A percentile compares a stretch with the other conserved stretches of the same genome.
Conservation (phyloP, 2,797 vertebrate genomes). For the Neopelma chrysocephalum region DNA sequence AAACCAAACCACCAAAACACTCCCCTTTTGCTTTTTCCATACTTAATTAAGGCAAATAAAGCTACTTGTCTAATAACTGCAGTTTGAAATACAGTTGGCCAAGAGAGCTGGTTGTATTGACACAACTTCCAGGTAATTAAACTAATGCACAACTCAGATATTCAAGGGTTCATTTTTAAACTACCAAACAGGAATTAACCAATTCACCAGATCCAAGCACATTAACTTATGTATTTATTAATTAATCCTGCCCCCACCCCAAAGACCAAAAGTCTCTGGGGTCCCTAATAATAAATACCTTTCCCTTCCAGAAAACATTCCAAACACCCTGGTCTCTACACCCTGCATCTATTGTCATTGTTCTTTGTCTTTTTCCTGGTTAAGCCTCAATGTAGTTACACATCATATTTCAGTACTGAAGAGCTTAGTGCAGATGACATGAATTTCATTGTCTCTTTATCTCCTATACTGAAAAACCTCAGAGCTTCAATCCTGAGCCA, state of each 20-base stretch:
- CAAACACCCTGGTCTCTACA: background rate
- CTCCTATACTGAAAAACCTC: background rate
- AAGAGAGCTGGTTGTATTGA: background rate
- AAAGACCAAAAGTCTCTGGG: background rate
- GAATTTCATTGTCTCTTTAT: background rate
- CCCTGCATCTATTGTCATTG: background rate
- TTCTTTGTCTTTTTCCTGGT: background rate
- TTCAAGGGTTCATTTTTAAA: background rate
- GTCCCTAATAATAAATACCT: background rate
- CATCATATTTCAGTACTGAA: background rate
- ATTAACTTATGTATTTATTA: background rate
- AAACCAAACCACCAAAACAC: background rate
- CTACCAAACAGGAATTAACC: background rate
- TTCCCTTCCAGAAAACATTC: background rate
- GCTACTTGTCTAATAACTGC: background rate
- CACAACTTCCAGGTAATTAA: background rate
- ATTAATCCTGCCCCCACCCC: accelerated
- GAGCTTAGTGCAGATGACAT: background rate
- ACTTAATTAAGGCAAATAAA: background rate
- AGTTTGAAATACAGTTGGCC: background rate
- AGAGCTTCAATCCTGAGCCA: background rate
- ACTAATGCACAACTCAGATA: background rate
- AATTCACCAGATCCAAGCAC: background rate
- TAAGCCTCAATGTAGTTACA: background rate
- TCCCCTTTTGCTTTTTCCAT: background rate